phyloP scores from a whole-genome alignment of 2,888 invertebrate genomes.

The Seira ritae region DNA sequence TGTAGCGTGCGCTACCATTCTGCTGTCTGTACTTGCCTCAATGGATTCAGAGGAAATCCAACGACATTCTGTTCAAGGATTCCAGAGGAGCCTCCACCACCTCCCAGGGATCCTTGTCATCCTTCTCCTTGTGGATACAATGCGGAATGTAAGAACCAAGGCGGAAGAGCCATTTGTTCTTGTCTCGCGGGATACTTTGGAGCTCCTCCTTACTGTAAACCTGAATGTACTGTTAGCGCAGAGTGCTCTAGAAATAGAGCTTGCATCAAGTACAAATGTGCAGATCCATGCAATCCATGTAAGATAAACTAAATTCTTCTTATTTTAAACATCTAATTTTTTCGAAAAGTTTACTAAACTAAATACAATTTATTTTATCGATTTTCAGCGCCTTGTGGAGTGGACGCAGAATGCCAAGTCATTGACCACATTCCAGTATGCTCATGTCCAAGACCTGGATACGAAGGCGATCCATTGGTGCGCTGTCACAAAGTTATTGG shows the following conservation, averaged over 20 bases:
- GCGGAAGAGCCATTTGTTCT: conserved; percentile 43
- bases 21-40: conserved; percentile 80
- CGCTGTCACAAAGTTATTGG: conserved; percentile 78
- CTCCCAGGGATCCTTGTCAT: conserved; percentile 77
- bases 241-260: conserved; percentile 74
- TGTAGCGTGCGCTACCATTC: conserved; percentile 82
- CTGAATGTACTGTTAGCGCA: conserved; percentile 83
- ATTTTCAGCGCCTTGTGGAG: conserved; percentile 78
- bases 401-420: conserved; percentile 83
- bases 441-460: conserved; percentile 80
- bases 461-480: conserved; percentile 87
- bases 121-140: conserved; percentile 86
- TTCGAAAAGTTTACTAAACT: too few relatives aligned
- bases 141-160: conserved; percentile 76
- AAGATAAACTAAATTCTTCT: background rate
- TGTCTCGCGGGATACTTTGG: conserved; percentile 83
- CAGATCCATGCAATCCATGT: conserved; percentile 74
- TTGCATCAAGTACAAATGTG: conserved; percentile 75
- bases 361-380: conserved; percentile 31
- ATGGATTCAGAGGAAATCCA: conserved; percentile 57
- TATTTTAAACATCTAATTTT: background rate
- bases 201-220: conserved; percentile 84
- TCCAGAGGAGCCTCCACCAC: conserved; percentile 49
- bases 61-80: conserved; percentile 75
- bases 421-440: conserved; percentile 86